These are phyloP conservation scores for Eurypyga helias DNA, from an alignment of 2,113 vertebrate genomes.

Conservation along the genomic window DNA sequence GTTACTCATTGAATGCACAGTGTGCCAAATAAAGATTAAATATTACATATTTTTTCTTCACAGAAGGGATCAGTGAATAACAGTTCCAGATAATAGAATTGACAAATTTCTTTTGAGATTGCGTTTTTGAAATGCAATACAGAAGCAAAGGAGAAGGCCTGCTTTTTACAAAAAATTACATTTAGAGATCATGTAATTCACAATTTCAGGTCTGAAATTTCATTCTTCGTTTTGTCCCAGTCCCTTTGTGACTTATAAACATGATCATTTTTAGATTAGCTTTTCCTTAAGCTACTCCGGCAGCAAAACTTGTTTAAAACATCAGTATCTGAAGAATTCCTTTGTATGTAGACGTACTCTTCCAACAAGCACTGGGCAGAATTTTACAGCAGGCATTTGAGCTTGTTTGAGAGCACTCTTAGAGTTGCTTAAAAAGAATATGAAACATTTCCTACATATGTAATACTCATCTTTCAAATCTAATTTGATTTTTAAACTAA, in stretches of 20 bases:
- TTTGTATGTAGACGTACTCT: not conserved
- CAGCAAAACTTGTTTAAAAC: not conserved
- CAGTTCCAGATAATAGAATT: not conserved
- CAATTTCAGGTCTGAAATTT: conserved; percentile 5
- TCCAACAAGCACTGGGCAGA: not conserved
- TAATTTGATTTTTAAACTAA: not conserved
- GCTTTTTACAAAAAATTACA: not conserved
- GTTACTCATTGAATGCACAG: conserved; percentile 40
- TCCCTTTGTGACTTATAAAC: not conserved
- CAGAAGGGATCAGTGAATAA: not conserved
- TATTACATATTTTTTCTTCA: not conserved
- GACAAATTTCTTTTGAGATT: not conserved
- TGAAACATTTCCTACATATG: not conserved
- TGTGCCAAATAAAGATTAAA: conserved; percentile 40
- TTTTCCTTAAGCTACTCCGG: not conserved
- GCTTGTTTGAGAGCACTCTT: not conserved
- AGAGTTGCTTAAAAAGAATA: not conserved
- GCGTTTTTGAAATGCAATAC: not conserved
- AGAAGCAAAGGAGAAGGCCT: not conserved
- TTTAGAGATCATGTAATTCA: not conserved
- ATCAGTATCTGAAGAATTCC: not conserved
- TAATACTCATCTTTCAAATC: not conserved
- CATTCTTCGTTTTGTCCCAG: not conserved
- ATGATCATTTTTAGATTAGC: not conserved
- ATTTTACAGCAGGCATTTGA: not conserved